These are phyloP conservation scores for Bombus pascuorum DNA, from an alignment of 1,140 invertebrate species.

Conservation along the genomic window DNA sequence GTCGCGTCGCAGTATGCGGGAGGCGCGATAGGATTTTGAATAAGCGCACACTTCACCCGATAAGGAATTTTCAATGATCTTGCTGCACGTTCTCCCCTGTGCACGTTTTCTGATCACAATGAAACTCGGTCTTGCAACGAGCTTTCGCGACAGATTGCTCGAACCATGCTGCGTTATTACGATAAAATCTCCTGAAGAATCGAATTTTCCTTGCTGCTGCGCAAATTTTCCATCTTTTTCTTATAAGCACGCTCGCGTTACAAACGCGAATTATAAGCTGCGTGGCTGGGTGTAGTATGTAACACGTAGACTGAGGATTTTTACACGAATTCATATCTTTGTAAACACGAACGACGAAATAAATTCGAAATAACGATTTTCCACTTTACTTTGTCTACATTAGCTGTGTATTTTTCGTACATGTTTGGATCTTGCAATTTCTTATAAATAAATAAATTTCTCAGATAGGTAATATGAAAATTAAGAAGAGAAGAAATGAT, in stretches of 20 bases:
- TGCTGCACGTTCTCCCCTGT: not conserved
- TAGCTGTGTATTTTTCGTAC: no score
- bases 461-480: not conserved
- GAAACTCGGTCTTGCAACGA: not conserved
- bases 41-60: not conserved
- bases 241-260: not conserved
- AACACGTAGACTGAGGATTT: accelerated
- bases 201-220: not conserved
- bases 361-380: no score
- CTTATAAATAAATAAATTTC: not conserved
- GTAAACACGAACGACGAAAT: no score
- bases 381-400: no score
- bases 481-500: no score
- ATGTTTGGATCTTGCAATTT: no score
- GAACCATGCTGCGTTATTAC: no score
- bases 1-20: not conserved
- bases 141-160: not conserved
- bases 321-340: not conserved
- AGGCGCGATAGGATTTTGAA: constrained; percentile 14
- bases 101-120: not conserved
- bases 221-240: not conserved
- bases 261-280: not conserved
- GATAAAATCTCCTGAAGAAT: not conserved
- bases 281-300: no score
- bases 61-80: constrained; percentile 17